Evolutionary conservation across 2,113 vertebrate species (phyloP).

Genomic region (Colossoma macropomum): DNA sequence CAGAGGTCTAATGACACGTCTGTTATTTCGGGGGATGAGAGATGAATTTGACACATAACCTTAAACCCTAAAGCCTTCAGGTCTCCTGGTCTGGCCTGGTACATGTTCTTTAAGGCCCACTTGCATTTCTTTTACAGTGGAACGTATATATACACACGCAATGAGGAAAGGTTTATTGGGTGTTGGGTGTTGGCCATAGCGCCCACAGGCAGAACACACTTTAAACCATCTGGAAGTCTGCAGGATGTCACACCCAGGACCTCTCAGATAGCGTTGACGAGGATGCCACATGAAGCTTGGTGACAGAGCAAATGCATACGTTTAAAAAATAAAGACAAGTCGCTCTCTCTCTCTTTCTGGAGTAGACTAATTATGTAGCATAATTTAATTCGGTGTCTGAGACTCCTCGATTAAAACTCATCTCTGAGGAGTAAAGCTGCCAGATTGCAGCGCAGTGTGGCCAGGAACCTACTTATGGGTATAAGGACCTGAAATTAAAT

Average conservation of each 20-base stretch:
- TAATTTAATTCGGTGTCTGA: slow-evolving; percentile 10
- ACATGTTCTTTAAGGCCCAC: neutral
- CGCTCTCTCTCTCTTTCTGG: neutral
- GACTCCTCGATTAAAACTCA: slow-evolving; percentile 15
- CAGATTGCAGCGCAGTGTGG: neutral
- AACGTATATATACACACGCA: neutral
- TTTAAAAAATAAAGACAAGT: neutral
- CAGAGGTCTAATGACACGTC: slow-evolving; percentile 46
- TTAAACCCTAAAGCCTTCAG: slow-evolving; percentile 22
- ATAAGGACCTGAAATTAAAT: neutral
- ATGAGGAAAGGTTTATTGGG: slow-evolving; percentile 55
- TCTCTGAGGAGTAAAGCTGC: neutral
- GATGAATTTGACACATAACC: neutral
- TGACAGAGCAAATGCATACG: neutral
- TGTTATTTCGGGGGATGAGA: neutral
- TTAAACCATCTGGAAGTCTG: slow-evolving; percentile 19
- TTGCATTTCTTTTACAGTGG: slow-evolving; percentile 25
- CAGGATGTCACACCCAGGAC: slow-evolving; percentile 20
- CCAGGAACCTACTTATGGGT: neutral
- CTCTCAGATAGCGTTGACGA: slow-evolving; percentile 8
- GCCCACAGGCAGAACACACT: slow-evolving; percentile 11
- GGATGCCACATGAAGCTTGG: slow-evolving; percentile 16
- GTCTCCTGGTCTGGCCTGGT: neutral
- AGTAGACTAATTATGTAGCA: slow-evolving; percentile 17
- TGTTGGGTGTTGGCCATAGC: slow-evolving; percentile 50